Evolutionary conservation across 2,797 vertebrate species (phyloP).

Genomic region (Podargus strigoides): DNA sequence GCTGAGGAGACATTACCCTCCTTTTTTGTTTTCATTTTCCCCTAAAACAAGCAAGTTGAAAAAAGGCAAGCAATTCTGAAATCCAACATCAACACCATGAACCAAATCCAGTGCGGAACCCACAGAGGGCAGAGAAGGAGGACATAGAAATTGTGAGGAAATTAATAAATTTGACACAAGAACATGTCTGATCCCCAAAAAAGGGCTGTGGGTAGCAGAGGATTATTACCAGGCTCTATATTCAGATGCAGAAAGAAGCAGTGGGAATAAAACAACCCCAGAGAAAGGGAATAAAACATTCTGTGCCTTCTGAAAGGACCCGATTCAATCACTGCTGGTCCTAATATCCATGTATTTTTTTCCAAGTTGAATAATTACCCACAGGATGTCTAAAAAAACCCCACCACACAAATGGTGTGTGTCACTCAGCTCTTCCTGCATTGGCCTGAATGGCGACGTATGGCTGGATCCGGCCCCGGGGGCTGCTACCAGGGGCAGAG

Average conservation of each 20-base stretch:
- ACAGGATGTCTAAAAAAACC: neutral
- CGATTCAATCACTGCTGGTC: neutral
- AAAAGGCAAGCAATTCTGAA: neutral
- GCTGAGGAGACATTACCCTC: neutral
- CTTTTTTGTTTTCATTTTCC: neutral
- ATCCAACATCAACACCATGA: neutral
- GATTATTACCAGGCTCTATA: neutral
- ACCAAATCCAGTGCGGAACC: neutral
- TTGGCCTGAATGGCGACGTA: fast-evolving
- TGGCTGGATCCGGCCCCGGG: fast-evolving
- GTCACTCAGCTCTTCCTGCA: neutral
- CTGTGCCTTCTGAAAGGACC: neutral
- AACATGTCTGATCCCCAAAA: neutral
- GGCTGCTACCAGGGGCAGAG: neutral
- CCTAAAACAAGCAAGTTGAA: neutral
- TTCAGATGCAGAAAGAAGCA: neutral
- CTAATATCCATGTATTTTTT: neutral
- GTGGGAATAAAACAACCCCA: neutral
- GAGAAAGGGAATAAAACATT: neutral
- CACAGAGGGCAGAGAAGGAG: neutral
- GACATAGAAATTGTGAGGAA: neutral
- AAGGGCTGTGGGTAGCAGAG: neutral
- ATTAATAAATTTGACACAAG: neutral
- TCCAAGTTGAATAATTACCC: neutral
- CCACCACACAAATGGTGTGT: neutral